phyloP scores from a whole-genome alignment of 1,140 invertebrate genomes.

The Melanaphis sacchari region DNA sequence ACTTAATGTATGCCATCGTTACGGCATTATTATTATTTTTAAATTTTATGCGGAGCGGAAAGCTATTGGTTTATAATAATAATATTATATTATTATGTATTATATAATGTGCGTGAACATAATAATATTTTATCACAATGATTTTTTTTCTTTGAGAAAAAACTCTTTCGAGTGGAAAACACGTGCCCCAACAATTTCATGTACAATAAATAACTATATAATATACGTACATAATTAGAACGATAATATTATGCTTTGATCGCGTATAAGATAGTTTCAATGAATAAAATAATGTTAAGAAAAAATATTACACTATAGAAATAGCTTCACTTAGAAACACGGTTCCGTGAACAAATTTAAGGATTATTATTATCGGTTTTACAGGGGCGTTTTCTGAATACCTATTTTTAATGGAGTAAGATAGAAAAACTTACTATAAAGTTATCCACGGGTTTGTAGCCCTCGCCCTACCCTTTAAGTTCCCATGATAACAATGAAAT shows the following conservation, averaged over 20 bases:
- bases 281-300: background rate
- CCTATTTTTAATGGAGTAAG: background rate
- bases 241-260: constrained; percentile 13
- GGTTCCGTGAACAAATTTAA: background rate
- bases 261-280: background rate
- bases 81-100: too few species aligned
- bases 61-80: background rate
- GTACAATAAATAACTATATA: background rate
- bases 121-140: background rate
- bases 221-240: background rate
- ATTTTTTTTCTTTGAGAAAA: background rate
- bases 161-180: background rate
- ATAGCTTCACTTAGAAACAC: background rate
- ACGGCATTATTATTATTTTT: background rate
- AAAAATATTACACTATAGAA: background rate
- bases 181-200: background rate
- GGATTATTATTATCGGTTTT: background rate
- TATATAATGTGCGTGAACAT: too few species aligned
- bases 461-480: background rate
- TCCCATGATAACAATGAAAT: background rate
- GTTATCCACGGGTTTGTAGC: background rate
- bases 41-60: background rate
- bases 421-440: background rate
- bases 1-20: background rate
- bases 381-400: background rate